Evolutionary conservation across 2,888 invertebrate species (phyloP).

Genomic region (Ctenicera cuprea): DNA sequence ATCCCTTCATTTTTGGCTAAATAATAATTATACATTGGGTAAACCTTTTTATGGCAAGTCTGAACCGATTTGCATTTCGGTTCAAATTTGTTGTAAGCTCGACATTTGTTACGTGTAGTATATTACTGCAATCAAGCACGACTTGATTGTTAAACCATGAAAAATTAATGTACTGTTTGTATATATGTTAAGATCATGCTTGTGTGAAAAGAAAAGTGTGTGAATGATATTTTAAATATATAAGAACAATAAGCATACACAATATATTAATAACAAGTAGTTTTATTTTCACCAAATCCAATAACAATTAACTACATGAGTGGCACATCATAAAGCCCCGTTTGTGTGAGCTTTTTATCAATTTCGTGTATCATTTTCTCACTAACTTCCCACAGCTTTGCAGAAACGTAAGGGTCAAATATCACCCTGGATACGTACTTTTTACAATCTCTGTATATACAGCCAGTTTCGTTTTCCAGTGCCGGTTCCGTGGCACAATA

Average conservation of each 20-base stretch:
- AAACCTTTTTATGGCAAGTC: slow-evolving; percentile 6
- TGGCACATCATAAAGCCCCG: slow-evolving; percentile 2
- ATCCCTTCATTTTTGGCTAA: slow-evolving; percentile 4
- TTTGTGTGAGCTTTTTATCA: background rate
- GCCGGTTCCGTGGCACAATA: slow-evolving; percentile 83
- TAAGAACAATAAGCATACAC: slow-evolving; percentile 62
- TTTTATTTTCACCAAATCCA: slow-evolving; percentile 28
- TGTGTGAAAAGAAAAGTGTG: slow-evolving; percentile 62
- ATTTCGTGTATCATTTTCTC: slow-evolving; percentile 48
- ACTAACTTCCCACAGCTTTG: slow-evolving; percentile 79
- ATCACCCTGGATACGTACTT: slow-evolving; percentile 78
- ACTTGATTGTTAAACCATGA: slow-evolving; percentile 57
- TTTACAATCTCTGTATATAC: slow-evolving; percentile 84
- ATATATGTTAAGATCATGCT: slow-evolving; percentile 66
- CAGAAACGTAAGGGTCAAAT: slow-evolving; percentile 78
- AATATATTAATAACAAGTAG: slow-evolving; percentile 54
- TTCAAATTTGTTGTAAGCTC: background rate
- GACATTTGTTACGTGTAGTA: slow-evolving; percentile 39
- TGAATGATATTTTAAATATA: slow-evolving; percentile 68
- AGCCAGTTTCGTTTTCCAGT: slow-evolving; percentile 79
- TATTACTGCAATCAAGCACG: slow-evolving; percentile 59
- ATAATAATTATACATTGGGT: slow-evolving; percentile 16
- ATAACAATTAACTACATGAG: background rate
- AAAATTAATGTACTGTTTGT: slow-evolving; percentile 64
- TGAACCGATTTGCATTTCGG: background rate